Conservation (phyloP, 2,113 vertebrate species). For the Platichthys stellatus region DNA sequence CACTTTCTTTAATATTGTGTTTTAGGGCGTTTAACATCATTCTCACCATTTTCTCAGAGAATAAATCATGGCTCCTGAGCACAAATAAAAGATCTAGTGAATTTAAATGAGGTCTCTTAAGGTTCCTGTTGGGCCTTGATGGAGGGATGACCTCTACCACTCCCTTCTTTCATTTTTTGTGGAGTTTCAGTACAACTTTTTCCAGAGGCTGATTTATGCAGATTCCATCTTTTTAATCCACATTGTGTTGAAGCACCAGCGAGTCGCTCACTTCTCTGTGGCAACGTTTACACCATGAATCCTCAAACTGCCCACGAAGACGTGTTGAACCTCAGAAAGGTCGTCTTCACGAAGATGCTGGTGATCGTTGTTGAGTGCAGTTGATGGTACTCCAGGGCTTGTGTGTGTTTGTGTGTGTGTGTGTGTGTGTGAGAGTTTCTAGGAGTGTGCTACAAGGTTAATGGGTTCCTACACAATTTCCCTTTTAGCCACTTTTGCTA, state of each 20-base stretch:
- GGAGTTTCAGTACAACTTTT: too few relatives aligned
- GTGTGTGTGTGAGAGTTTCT: slow-evolving; percentile 7
- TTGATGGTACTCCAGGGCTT: background rate
- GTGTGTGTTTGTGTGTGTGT: background rate
- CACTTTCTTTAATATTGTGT: too few relatives aligned
- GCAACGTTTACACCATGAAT: background rate
- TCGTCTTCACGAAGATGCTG: background rate
- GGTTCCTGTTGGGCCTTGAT: too few relatives aligned
- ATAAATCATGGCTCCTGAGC: too few relatives aligned
- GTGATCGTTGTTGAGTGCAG: background rate
- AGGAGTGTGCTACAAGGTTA: slow-evolving; percentile 16
- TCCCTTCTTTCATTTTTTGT: too few relatives aligned
- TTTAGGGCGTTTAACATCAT: too few relatives aligned
- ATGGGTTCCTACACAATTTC: slow-evolving; percentile 47
- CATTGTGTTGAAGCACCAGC: background rate
- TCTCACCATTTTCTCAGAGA: too few relatives aligned
- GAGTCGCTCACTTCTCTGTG: background rate
- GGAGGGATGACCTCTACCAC: too few relatives aligned
- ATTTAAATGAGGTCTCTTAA: too few relatives aligned
- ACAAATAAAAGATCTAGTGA: too few relatives aligned
- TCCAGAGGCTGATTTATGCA: too few relatives aligned
- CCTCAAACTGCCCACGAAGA: background rate
- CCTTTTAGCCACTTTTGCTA: slow-evolving; percentile 29
- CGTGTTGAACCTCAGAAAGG: background rate
- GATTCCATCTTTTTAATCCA: too few relatives aligned